A percentile compares a stretch with the other conserved stretches of the same genome.
These are phyloP conservation scores for Drosophila suzukii DNA, from an alignment of 1,140 invertebrate genomes.

Conservation along the genomic window DNA sequence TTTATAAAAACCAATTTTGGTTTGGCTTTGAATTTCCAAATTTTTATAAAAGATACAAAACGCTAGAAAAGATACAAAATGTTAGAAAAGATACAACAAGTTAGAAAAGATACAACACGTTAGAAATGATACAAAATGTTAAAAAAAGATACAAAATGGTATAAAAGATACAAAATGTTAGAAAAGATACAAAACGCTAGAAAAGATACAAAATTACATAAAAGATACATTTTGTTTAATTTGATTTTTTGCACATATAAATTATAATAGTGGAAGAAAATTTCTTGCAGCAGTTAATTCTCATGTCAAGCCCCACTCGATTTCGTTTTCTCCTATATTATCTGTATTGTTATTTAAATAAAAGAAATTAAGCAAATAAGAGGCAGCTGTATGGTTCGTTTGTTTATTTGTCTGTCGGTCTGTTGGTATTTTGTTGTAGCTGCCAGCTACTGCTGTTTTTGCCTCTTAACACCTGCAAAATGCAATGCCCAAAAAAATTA, in stretches of 20 bases:
- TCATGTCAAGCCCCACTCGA: not conserved
- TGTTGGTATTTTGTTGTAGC: constrained; percentile 19
- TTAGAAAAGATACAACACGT: no score
- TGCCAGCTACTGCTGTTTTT: constrained; percentile 17
- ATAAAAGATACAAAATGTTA: no score
- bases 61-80: no score
- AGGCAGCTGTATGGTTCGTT: constrained; percentile 31
- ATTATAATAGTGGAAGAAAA: constrained; percentile 19
- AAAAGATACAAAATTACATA: no score
- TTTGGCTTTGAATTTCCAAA: no score
- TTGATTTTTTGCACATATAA: not conserved
- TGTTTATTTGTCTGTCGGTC: constrained; percentile 36
- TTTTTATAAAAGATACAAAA: no score
- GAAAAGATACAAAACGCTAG: no score
- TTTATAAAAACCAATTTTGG: no score
- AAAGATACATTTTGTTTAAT: no score
- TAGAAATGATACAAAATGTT: no score
- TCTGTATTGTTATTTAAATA: constrained; percentile 25
- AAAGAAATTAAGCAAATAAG: constrained; percentile 57
- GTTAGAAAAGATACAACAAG: no score
- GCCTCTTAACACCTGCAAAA: constrained; percentile 56
- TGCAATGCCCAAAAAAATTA: constrained; percentile 56
- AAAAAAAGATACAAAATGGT: no score
- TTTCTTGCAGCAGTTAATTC: constrained; percentile 24
- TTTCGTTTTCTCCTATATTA: constrained; percentile 5